Base-by-base conservation (phyloP, 2,888 invertebrate species). In the Rhogogaster chlorosoma region DNA sequence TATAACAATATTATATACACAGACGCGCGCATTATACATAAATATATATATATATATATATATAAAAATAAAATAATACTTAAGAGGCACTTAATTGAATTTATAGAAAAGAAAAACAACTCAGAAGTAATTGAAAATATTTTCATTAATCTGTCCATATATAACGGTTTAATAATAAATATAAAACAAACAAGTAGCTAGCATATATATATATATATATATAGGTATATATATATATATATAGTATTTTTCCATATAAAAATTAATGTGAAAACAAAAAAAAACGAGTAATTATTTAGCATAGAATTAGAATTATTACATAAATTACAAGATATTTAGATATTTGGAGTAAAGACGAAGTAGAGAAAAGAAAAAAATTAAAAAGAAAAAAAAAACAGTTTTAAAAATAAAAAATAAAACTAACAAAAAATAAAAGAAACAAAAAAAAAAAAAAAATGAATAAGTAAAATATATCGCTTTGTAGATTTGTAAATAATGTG, bases 231-330 rank as follows among this genome's bases (percentile, higher is more conserved):
- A 38, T 38, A 9, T 38, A 7, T 42, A 42, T 12, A 10, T 26
- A 83, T 83, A 83, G 83, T 83, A 83, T 83, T 83, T 83, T 83
- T 83, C 83, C 83, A 83, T 83, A n/a, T 45, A 83, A 77, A 53
- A 73, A 22, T 9, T 15, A 64, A 80, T 9, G 26, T 53, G 42
- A 80, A 61, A 61, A 57, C 26, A 36, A 80, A 61, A 61, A 61
- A 80, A 49, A 77, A 77, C 49, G 18, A 77, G 18, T 77, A 77
- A 77, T 77, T 53, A 53, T 53, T 77, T 77, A 77, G 77, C n/a
- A 15, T 49, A 77, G 49, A 49, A 32, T n/a, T 77, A 77, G 36
- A 32, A 53, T 10, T 42, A 53, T 10, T 38, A 42, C n/a, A 26
- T 73, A 42, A 73, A 53, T 53, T 32, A 80, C 7, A 61, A 49